These are phyloP conservation scores for Hartigia nigra DNA, from an alignment of 2,888 invertebrate species.

Conservation along the genomic window DNA sequence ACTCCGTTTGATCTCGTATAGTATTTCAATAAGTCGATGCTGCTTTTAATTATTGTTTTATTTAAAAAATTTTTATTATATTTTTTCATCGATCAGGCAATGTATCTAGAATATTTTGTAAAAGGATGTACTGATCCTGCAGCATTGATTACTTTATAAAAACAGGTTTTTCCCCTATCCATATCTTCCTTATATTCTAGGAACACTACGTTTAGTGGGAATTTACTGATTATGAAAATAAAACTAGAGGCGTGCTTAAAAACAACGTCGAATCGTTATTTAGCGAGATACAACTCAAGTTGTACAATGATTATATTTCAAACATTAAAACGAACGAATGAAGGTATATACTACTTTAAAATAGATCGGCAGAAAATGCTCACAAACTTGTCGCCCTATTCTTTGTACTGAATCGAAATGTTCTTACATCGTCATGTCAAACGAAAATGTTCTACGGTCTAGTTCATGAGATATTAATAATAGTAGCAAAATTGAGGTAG, in stretches of 20 bases:
- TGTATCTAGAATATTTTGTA: background rate
- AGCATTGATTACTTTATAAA: background rate
- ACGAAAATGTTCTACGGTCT: too few relatives aligned
- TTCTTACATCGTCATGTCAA: too few relatives aligned
- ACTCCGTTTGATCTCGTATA: background rate
- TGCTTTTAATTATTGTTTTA: background rate
- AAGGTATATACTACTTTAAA: background rate
- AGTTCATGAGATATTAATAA: too few relatives aligned
- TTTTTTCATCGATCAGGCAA: background rate
- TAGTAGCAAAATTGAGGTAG: too few relatives aligned
- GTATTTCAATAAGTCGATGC: background rate
- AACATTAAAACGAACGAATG: background rate
- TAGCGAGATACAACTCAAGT: background rate
- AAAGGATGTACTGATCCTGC: background rate
- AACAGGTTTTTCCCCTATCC: background rate
- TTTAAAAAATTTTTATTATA: background rate
- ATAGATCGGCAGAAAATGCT: too few relatives aligned
- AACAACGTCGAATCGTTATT: background rate
- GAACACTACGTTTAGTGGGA: background rate
- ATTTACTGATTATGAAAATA: background rate
- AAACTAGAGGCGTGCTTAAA: background rate
- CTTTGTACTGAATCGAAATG: too few relatives aligned
- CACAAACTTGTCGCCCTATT: too few relatives aligned
- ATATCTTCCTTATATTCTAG: background rate
- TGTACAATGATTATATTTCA: background rate